These are phyloP conservation scores for Daboia siamensis DNA, from an alignment of 2,113 vertebrate genomes.

Conservation along the genomic window DNA sequence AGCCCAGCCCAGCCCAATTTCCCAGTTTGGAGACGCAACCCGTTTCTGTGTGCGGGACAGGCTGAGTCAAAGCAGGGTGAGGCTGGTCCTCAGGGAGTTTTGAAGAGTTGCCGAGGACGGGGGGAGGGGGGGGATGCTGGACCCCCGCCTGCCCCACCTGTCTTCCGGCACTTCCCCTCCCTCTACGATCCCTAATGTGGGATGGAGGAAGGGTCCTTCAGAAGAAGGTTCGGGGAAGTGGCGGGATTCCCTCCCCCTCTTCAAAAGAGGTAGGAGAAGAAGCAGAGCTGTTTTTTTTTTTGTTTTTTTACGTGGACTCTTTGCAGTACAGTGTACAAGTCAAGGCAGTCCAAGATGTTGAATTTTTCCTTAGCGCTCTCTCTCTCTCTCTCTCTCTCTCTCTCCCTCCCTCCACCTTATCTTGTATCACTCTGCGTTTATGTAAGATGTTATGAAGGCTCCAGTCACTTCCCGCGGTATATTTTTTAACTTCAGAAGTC, in stretches of 20 bases:
- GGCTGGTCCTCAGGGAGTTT: neutral
- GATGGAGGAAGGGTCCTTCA: neutral
- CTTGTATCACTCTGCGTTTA: neutral
- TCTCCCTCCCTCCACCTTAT: neutral
- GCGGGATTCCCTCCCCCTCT: neutral
- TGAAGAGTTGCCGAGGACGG: neutral
- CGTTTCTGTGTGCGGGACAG: neutral
- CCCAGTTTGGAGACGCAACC: neutral
- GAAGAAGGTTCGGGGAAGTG: neutral
- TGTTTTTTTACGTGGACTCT: neutral
- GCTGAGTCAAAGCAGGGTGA: neutral
- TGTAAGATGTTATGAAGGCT: neutral
- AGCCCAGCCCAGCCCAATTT: neutral
- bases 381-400: neutral
- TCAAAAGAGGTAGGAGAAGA: neutral
- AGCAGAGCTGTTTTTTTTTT: neutral
- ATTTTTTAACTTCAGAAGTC: neutral
- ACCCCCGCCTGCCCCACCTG: neutral
- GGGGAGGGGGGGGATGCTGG: neutral
- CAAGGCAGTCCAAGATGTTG: neutral
- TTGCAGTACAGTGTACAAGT: neutral
- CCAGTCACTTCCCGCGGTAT: neutral
- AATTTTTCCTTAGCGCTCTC: neutral
- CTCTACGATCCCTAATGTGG: neutral
- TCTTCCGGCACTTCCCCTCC: neutral